A percentile compares a stretch with the other conserved stretches of the same genome.
These are phyloP conservation scores for Ophion ventricosus DNA, from an alignment of 2,888 invertebrate genomes.

Conservation along the genomic window DNA sequence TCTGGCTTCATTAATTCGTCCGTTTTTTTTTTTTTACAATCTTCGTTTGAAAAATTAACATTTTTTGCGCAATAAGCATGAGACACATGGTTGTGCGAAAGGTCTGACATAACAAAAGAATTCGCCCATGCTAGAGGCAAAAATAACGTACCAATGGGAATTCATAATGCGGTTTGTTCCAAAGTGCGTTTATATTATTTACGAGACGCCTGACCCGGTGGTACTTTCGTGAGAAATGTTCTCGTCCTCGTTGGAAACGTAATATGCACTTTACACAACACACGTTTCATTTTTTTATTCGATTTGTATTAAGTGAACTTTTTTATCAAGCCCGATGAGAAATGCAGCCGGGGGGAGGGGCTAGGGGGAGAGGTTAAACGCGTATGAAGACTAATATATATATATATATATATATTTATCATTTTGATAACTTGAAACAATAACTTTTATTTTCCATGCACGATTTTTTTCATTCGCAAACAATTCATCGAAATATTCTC, in stretches of 20 bases:
- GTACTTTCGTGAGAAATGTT: slow-evolving; percentile 62
- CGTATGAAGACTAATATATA: neutral
- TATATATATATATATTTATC: neutral
- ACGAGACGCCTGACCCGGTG: slow-evolving; percentile 54
- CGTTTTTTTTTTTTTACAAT: neutral
- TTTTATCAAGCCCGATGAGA: slow-evolving; percentile 6
- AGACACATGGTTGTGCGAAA: slow-evolving; percentile 16
- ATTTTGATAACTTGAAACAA: neutral
- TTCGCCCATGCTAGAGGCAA: slow-evolving; percentile 32
- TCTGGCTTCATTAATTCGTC: neutral
- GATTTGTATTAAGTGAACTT: neutral
- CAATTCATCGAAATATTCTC: slow-evolving; percentile 33
- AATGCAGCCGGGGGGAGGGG: neutral
- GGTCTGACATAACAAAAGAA: slow-evolving; percentile 38
- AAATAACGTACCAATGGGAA: slow-evolving; percentile 40
- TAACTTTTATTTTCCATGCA: neutral
- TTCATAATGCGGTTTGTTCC: slow-evolving; percentile 41
- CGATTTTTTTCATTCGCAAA: neutral
- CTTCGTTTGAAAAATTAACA: slow-evolving; percentile 3
- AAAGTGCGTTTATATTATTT: slow-evolving; percentile 45
- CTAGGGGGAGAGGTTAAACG: neutral
- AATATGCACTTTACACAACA: slow-evolving; percentile 8
- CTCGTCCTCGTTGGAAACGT: slow-evolving; percentile 57
- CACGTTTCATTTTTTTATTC: slow-evolving; percentile 7
- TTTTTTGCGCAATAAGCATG: neutral